phyloP scores from a whole-genome alignment of 1,140 invertebrate species.

The Sarcophaga bullata region DNA sequence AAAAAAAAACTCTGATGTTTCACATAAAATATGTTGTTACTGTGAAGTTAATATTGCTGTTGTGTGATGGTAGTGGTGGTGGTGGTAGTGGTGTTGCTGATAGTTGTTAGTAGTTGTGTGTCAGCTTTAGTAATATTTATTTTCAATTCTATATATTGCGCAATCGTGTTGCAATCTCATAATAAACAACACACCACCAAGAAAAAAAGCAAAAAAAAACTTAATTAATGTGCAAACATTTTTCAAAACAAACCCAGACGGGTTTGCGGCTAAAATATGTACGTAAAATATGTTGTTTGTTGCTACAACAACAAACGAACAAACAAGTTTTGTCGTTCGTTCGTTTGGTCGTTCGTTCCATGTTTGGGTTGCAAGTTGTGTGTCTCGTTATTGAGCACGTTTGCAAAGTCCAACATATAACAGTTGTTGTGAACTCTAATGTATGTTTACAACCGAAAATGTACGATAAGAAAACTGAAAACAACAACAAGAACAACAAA shows the following conservation, averaged over 20 bases:
- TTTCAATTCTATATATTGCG: slow-evolving; percentile 63
- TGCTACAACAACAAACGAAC: not conserved
- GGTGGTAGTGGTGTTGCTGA: not conserved
- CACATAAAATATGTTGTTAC: slow-evolving; percentile 26
- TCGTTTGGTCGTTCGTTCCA: not conserved
- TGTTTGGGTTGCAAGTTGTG: not conserved
- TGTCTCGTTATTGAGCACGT: not conserved
- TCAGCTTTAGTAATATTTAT: slow-evolving; percentile 52
- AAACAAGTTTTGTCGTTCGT: not conserved
- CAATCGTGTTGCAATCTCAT: slow-evolving; percentile 65
- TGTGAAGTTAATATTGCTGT: too few species aligned
- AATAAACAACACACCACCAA: slow-evolving; percentile 39
- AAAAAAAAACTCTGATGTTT: too few species aligned
- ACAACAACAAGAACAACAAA: too few species aligned
- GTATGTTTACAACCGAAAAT: not conserved
- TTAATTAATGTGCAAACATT: not conserved
- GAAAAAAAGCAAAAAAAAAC: slow-evolving; percentile 31
- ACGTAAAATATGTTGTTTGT: not conserved
- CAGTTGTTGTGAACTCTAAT: slow-evolving; percentile 10
- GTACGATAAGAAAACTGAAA: too few species aligned
- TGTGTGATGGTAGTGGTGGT: too few species aligned
- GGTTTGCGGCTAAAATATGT: not conserved
- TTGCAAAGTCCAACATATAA: not conserved
- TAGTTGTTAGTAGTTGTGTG: slow-evolving; percentile 48
- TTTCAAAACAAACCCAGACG: not conserved